Base-by-base conservation (phyloP, 2,888 invertebrate species). In the Hydropsyche betteni region DNA sequence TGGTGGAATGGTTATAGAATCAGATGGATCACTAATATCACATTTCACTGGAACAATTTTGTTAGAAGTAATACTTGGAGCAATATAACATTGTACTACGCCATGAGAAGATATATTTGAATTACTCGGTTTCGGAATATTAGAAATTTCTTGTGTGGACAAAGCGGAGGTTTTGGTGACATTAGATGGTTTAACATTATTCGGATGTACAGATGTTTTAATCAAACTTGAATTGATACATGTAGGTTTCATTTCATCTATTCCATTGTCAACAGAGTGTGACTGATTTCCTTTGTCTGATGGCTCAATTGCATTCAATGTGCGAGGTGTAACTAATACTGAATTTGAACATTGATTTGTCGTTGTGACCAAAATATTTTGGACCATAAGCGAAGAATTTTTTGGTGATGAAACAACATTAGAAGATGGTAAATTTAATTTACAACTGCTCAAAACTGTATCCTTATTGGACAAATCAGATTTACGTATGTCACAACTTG, bases 381-480 rank as follows among this genome's bases (percentile, higher is more conserved):
- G 87, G 8, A 86, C 84, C 84, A 87, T 83, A 8, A 86, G 83
- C 53, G 86, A 84, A 61, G 86, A 84, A 70, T 86, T 83, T 81
- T 85, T 87, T 68, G 84, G 77, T 83, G 84, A 77, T 84, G 85
- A 77, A 86, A 80, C 80, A 81, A 84, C 6, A 85, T 83, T 51
- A 85, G 86, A 7, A 86, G 87, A 84, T 4, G 87, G 86, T 74
- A 87, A 80, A 78, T 87, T 85, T 68, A 87, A 84, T 83, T 87
- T 87, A 3, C 86, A 51, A 34, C 69, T 77, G 24, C 69, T 38
- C 52, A 79, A 33, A n/a, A 74, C 81, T 12, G 81, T 83, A 72
- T 86, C 86, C 53, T 81, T 68, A 75, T 81, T 80, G 78, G 83
- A 83, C 68, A 81, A 81, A 16, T 86, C 87, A 75, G 52, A n/a